Evolutionary conservation across 2,888 invertebrate genomes (phyloP).

Genomic region (Myopa testacea): DNA sequence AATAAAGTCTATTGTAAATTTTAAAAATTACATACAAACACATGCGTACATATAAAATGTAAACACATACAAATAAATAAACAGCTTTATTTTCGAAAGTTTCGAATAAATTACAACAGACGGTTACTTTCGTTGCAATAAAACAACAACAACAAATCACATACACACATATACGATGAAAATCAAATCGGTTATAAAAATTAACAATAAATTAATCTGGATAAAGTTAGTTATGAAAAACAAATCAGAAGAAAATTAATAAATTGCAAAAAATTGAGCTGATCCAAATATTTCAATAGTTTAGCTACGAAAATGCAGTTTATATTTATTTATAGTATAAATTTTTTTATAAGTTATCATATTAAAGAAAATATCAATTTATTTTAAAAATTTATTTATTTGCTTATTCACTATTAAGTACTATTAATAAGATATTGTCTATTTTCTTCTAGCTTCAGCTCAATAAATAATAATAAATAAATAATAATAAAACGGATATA

Average conservation of each 20-base stretch:
- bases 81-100: conserved; percentile 13
- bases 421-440: too few relatives aligned
- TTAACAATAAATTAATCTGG: too few relatives aligned
- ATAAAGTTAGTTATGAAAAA: too few relatives aligned
- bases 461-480: too few relatives aligned
- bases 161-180: not conserved
- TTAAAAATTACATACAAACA: not conserved
- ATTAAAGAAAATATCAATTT: not conserved
- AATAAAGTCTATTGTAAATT: not conserved
- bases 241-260: too few relatives aligned
- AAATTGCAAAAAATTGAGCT: not conserved
- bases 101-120: conserved; percentile 23
- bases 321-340: not conserved
- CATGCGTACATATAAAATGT: conserved; percentile 4
- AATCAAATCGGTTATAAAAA: not conserved
- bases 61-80: conserved; percentile 8
- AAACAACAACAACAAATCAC: conserved; percentile 3
- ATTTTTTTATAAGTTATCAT: not conserved
- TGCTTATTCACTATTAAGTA: too few relatives aligned
- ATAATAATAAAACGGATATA: too few relatives aligned
- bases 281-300: not conserved
- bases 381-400: too few relatives aligned
- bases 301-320: not conserved
- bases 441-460: too few relatives aligned
- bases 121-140: conserved; percentile 37